Evolutionary conservation across 2,113 vertebrate genomes (phyloP).

Genomic region (Megaceryle torquata): DNA sequence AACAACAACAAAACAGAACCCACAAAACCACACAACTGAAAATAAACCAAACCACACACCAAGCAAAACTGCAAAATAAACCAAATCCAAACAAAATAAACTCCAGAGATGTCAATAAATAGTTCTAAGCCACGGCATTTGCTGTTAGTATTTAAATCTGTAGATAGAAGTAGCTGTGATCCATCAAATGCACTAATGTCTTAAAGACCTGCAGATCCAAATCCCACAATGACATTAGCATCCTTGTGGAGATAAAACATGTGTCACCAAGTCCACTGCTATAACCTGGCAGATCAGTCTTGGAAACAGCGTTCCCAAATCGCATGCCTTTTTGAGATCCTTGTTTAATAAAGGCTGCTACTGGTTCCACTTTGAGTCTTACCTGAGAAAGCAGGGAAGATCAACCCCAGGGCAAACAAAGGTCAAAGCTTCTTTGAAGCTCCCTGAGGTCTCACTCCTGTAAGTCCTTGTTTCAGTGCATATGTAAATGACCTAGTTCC

Average conservation of each 20-base stretch:
- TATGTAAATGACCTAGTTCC: background rate
- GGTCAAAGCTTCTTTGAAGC: background rate
- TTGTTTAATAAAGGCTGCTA: background rate
- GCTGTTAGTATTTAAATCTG: background rate
- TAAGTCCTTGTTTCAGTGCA: background rate
- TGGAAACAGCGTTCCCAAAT: background rate
- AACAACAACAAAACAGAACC: too few relatives aligned
- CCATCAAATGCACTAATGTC: background rate
- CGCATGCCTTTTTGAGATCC: background rate
- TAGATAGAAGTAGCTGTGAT: background rate
- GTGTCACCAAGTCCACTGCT: background rate
- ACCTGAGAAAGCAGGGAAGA: conserved; percentile 44
- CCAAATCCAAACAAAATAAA: too few relatives aligned
- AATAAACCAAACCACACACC: background rate
- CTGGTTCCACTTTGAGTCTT: background rate
- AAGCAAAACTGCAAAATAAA: too few relatives aligned
- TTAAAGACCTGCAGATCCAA: background rate
- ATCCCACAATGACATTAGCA: background rate
- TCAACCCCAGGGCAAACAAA: background rate
- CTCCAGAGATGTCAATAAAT: background rate
- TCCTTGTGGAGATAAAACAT: background rate
- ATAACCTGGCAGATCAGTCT: background rate
- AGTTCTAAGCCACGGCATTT: background rate
- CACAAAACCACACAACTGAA: too few relatives aligned
- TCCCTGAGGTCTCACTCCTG: background rate